These are phyloP conservation scores for Corythornis cristatus DNA, from an alignment of 2,113 vertebrate genomes.

Conservation along the genomic window DNA sequence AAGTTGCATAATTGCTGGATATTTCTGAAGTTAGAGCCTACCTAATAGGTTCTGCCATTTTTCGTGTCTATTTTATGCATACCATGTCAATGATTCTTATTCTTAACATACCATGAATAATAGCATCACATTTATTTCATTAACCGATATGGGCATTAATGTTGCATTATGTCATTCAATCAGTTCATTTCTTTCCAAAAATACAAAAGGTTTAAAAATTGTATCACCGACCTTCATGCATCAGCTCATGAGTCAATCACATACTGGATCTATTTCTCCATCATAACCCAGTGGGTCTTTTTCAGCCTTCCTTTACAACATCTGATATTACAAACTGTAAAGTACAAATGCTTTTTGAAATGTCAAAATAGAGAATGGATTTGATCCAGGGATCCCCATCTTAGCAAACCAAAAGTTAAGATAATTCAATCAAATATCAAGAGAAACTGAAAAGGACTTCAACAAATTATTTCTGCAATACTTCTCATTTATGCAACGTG, in stretches of 20 bases:
- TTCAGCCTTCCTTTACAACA: neutral
- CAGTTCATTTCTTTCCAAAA: conserved; percentile 24
- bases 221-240: neutral
- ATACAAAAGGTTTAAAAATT: neutral
- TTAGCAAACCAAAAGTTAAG: conserved; percentile 33
- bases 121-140: conserved; percentile 32
- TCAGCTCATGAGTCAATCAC: neutral
- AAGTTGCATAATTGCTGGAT: conserved; percentile 51
- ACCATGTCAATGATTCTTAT: conserved; percentile 40
- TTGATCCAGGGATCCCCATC: conserved; percentile 9
- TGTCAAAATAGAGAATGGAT: neutral
- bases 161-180: conserved; percentile 3
- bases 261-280: neutral
- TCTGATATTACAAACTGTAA: neutral
- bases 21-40: conserved; percentile 45
- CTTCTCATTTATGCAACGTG: neutral
- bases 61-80: conserved; percentile 23
- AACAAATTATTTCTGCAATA: neutral
- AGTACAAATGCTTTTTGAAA: conserved; percentile 15
- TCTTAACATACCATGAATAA: conserved; percentile 57
- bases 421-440: conserved; percentile 46
- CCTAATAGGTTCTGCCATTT: conserved; percentile 35
- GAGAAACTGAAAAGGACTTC: neutral
- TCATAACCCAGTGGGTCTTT: neutral
- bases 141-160: neutral